phyloP scores from a whole-genome alignment of 2,888 invertebrate species.

The Drosophila paracracens region DNA sequence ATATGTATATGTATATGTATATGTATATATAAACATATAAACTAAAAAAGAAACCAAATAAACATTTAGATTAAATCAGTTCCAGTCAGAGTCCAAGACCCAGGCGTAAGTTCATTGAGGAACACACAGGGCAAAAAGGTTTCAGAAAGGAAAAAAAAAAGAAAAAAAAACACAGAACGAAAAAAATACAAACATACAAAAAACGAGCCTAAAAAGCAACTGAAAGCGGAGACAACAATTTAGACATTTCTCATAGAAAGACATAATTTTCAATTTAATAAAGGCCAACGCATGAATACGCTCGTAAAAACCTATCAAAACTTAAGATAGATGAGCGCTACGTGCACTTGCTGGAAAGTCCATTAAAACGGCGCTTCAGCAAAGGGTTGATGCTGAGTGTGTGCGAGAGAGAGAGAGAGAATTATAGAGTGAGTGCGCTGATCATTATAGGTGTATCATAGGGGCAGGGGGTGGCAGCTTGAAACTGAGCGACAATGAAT shows the following conservation, averaged over 20 bases:
- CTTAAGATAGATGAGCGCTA: constrained; percentile 70
- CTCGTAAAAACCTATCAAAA: constrained; percentile 75
- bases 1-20: not conserved
- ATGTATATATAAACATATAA: constrained; percentile 28
- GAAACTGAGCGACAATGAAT: constrained; percentile 19
- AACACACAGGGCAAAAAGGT: constrained; percentile 37
- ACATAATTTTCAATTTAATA: constrained; percentile 80
- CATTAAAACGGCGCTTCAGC: constrained; percentile 52
- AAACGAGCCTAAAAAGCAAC: constrained; percentile 5
- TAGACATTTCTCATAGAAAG: constrained; percentile 79
- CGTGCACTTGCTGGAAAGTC: constrained; percentile 70
- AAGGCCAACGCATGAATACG: constrained; percentile 67
- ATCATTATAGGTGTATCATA: constrained; percentile 4
- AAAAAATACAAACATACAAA: not conserved
- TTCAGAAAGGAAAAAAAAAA: not conserved
- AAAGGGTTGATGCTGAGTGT: constrained; percentile 27
- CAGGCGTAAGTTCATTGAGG: constrained; percentile 73
- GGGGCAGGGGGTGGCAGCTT: not conserved
- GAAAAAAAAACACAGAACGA: constrained; percentile 5
- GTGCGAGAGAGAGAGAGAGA: not conserved
- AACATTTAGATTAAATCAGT: constrained; percentile 76
- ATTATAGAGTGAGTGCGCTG: not conserved
- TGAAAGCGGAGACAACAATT: constrained; percentile 38
- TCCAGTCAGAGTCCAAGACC: constrained; percentile 28
- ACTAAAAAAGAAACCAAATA: constrained; percentile 59